Evolutionary conservation across 2,797 vertebrate species (phyloP), one percentile per base, ranked within the genome.

Genomic region (Sphenopsis melanotis): DNA sequence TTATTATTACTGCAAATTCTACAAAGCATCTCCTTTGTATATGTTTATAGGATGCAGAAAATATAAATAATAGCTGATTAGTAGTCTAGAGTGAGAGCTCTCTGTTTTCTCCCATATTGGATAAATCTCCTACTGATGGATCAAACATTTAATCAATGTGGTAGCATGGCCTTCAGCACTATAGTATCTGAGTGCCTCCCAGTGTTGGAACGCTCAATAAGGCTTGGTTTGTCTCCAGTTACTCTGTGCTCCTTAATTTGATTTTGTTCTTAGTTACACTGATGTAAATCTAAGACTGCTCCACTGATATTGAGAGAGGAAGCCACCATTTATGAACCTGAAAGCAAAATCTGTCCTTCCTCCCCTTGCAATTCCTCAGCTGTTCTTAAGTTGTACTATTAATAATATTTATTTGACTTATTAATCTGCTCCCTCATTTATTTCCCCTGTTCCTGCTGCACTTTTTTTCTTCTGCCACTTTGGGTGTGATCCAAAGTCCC

Each of bases 111-210:
- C 37, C n/a, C 15, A 4, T 89, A 77, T 82, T 76, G 49, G 85
- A 84, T 91, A 93, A 95, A 94, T 79, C 89, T 97, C 93, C 80
- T 44, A 55, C 95, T 95, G 94, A 90, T 88, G 68, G 93, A 96
- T 96, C 93, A 94, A 94, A 96, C 85, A 84, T 94, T 95, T 94
- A 96, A 88, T 97, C 94, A 94, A 95, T 96, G 44, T 82, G 30
- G 80, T 94, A 79, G 56, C 4, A 5, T 88, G 89, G 93, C 91
- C 93, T 93, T 94, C 95, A 95, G 95, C 95, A 91, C 74, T 94
- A 66, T 90, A 95, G 95, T 94, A 96, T 96, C 96, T 94, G 95
- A 97, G 95, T 96, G 96, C 94, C 95, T 97, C 95, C 95, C 95
- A 96, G 96, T 96, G 94, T 94, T 84, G 95, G 95, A 97, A 96